Evolutionary conservation across 2,797 vertebrate species (phyloP).

Genomic region (Sitta carolinensis): DNA sequence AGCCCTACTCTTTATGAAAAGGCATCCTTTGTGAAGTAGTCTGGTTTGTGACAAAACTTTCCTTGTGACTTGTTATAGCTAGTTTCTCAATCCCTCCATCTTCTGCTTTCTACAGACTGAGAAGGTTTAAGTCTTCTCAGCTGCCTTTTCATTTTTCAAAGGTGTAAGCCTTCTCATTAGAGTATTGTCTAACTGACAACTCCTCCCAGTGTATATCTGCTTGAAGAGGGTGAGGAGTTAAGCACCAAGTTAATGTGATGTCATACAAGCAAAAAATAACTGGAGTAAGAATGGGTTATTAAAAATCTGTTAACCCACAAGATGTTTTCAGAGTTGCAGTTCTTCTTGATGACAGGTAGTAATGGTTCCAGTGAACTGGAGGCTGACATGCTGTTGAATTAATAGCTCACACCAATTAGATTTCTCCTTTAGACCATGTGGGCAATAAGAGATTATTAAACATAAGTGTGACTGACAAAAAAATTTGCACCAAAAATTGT

Average conservation of each 20-base stretch:
- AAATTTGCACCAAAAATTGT: background rate
- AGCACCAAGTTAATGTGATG: background rate
- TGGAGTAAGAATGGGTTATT: background rate
- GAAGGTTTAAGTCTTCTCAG: background rate
- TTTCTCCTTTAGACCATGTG: background rate
- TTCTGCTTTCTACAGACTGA: background rate
- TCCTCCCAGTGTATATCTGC: background rate
- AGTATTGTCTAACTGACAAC: background rate
- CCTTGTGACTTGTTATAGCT: background rate
- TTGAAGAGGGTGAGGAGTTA: background rate
- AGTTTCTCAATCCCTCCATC: background rate
- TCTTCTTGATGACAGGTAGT: background rate
- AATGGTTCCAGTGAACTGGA: background rate
- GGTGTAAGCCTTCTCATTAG: background rate
- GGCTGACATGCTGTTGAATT: background rate
- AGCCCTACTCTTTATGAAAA: background rate
- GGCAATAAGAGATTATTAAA: background rate
- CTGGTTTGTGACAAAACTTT: background rate
- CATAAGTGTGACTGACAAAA: background rate
- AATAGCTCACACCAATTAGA: background rate
- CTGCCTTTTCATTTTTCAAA: background rate
- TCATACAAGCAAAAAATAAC: background rate
- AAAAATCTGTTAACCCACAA: background rate
- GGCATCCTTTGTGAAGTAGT: background rate
- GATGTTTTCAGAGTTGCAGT: background rate